Conservation (phyloP, 2,888 invertebrate genomes). For the Sphaerophoria taeniata region DNA sequence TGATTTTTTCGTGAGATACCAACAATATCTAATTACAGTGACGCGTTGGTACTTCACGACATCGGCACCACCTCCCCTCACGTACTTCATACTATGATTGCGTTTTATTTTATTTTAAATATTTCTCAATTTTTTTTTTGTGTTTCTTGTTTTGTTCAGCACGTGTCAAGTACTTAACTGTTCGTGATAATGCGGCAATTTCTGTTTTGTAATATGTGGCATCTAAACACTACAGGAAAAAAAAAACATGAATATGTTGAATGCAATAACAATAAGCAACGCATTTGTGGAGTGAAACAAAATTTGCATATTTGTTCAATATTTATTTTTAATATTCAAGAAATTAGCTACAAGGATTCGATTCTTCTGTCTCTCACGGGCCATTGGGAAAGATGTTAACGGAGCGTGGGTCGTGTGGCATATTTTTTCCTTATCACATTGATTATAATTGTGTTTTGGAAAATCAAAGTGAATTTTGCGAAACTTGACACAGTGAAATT, state of each 20-base stretch:
- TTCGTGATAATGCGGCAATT: slow-evolving; percentile 54
- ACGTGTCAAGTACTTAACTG: slow-evolving; percentile 70
- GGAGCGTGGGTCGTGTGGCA: slow-evolving; percentile 53
- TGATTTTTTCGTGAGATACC: slow-evolving; percentile 29
- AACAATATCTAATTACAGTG: slow-evolving; percentile 73
- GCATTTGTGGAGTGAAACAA: slow-evolving; percentile 17
- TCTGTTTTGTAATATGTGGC: slow-evolving; percentile 65
- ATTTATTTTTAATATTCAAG: slow-evolving; percentile 71
- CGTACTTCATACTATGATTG: slow-evolving; percentile 31
- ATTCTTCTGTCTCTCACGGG: slow-evolving; percentile 1
- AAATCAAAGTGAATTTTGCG: too few relatives aligned
- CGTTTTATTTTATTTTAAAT: slow-evolving; percentile 47
- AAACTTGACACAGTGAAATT: too few relatives aligned
- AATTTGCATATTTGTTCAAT: slow-evolving; percentile 73
- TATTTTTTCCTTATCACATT: too few relatives aligned
- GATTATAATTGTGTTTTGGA: too few relatives aligned
- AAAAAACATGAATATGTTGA: slow-evolving; percentile 29
- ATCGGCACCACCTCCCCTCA: too few relatives aligned
- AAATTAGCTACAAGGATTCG: slow-evolving; percentile 67
- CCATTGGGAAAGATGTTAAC: background rate
- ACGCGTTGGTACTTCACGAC: slow-evolving; percentile 52
- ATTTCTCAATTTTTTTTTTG: slow-evolving; percentile 25
- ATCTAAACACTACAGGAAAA: slow-evolving; percentile 39
- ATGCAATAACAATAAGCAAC: slow-evolving; percentile 19
- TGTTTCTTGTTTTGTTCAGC: slow-evolving; percentile 57